Evolutionary conservation across 2,113 vertebrate species (phyloP), one percentile per base, ranked within the genome.

Genomic region (Planiliza haematocheilus): DNA sequence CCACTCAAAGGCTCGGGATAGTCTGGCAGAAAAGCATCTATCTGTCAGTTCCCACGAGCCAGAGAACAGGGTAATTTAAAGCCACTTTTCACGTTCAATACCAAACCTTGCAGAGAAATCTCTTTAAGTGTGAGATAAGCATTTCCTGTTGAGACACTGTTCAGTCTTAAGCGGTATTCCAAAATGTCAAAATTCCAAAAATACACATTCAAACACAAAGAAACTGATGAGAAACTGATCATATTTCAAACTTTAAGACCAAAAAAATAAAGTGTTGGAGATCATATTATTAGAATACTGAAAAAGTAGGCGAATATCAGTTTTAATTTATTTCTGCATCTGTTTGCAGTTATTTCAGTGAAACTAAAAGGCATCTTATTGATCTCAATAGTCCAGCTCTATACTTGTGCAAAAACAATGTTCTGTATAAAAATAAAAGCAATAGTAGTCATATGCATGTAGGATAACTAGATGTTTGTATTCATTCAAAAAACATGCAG

Each of bases 41-140:
- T 84, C 64, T 66, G 79, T 83, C 69, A 71, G 77, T 67, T 72
- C 58, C 72, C 10, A 24, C 67, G 76, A 74, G 59, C 61, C 42
- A 59, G 38, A 77, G 41, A 73, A 75, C 70, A 18, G 52, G 34
- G 71, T 84, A 67, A 87, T 88, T 89, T 82, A 88, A 90, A 86
- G 70, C 70, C 76, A 77, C 70, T 88, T 85, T 82, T 84, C 72
- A 70, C 78, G 79, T 91, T 90, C 78, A 86, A 81, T 84, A 76
- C 56, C 80, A 67, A 30, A 68, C 43, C 79, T 77, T 78, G 74
- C 43, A 24, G 79, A 85, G 57, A 77, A 81, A 83, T 79, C 62
- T 73, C 17, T 60, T 45, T 69, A 18, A 34, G 41, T 74, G 66
- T 58, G 73, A 73, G 71, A 82, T 86, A 61, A 79, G 77, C 63